A percentile compares a stretch with the other conserved stretches of the same genome.
Conservation (phyloP, 1,140 invertebrate genomes). For the Copidosoma floridanum region DNA sequence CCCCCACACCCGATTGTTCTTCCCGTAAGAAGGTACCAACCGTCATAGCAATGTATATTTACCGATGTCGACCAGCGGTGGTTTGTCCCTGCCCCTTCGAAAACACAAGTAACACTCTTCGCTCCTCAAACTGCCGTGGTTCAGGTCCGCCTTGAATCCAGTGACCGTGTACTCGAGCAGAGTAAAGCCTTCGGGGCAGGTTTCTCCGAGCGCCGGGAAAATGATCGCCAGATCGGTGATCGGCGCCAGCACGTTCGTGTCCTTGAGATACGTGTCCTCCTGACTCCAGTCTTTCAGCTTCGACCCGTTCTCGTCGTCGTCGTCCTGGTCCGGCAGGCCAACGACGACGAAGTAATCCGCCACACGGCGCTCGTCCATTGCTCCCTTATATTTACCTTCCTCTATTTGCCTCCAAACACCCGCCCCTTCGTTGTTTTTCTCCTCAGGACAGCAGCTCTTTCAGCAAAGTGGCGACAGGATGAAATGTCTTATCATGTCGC, state of each 20-base stretch:
- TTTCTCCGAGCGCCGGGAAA: conserved; percentile 85
- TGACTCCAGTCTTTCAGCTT: conserved; percentile 75
- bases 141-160: conserved; percentile 87
- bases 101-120: conserved; percentile 93
- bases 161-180: conserved; percentile 84
- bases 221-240: conserved; percentile 94
- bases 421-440: too few relatives aligned
- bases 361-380: conserved; percentile 79
- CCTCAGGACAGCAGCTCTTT: conserved; percentile 15
- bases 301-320: conserved; percentile 48
- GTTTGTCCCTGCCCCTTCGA: conserved; percentile 87
- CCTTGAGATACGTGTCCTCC: conserved; percentile 79
- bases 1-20: conserved; percentile 7
- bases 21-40: too few relatives aligned
- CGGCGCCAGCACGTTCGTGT: conserved; percentile 72
- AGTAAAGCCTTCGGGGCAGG: conserved; percentile 75
- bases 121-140: conserved; percentile 93
- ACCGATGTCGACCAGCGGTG: conserved; percentile 97
- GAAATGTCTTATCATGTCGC: conserved; percentile 27
- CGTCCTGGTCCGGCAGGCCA: conserved; percentile 76
- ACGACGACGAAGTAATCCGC: conserved; percentile 97
- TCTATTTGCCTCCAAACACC: too few relatives aligned
- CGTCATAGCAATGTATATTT: conserved; percentile 39
- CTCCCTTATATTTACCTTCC: conserved; percentile 2
- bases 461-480: too few relatives aligned